Base-by-base conservation (phyloP, 1,140 invertebrate genomes). In the Sarcophaga peregrina region DNA sequence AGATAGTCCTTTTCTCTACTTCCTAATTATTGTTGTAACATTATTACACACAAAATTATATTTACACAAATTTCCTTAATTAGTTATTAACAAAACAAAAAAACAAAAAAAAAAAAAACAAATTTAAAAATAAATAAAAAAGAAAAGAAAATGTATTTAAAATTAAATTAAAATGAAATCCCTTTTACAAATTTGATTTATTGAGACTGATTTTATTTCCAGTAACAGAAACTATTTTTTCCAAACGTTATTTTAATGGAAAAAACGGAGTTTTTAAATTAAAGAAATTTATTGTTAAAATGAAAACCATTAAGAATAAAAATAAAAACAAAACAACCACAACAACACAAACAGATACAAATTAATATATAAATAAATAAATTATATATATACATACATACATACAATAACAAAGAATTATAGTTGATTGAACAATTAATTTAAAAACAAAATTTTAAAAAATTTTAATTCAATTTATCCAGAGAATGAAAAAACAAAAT, bases 191-290 rank as follows among this genome's bases (percentile, higher is more conserved):
- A n/a, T 68, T 68, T 68, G 20, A 68, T 68, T 68, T 68, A 68
- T 68, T 68, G 62, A 68, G 62, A 68, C 62, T 68, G 62, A 68
- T 68, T 68, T 68, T 68, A 68, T 68, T 68, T 68, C 62, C 62
- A 68, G 62, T 68, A 68, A 68, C 62, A 68, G 17, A 68, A 68
- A 20, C n/a, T 68, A 20, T 68, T 68, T 68, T 68, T 68, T 68
- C 62, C 62, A 68, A 68, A 68, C 54, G 62, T 68, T 20, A 20
- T n/a, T 25, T 68, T 2, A 68, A 68, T 9, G 62, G 62, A 68
- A 68, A 68, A 68, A 68, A 68, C 62, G 62, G 17, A 58, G 6
- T 20, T 68, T 68, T 68, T 68, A 68, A 68, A 68, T 68, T 68
- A 68, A 68, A 68, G 20, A 68, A 68, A 68, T 17, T 68, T 20